These are phyloP conservation scores for Chaetodon trifascialis DNA, from an alignment of 2,113 vertebrate genomes.

Conservation along the genomic window DNA sequence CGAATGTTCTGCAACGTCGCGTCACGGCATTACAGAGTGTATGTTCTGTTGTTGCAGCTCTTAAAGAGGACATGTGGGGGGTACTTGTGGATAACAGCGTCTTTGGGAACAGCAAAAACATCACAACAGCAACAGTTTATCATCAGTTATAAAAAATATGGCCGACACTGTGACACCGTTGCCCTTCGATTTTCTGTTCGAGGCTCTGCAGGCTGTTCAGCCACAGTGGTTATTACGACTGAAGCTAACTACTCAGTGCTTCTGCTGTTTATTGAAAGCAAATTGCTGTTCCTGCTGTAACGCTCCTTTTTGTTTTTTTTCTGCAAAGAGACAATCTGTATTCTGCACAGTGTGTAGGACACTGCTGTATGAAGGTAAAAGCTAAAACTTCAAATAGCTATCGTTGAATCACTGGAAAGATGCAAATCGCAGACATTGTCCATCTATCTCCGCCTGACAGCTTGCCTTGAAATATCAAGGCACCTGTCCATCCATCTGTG, in stretches of 20 bases:
- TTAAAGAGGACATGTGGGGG: neutral
- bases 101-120: neutral
- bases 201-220: neutral
- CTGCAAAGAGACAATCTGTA: neutral
- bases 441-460: neutral
- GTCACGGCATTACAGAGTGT: neutral
- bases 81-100: neutral
- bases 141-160: neutral
- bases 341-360: neutral
- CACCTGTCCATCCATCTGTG: neutral
- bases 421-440: neutral
- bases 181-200: neutral
- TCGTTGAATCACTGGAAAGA: neutral
- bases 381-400: neutral
- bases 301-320: neutral
- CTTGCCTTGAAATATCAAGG: neutral
- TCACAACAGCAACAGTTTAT: neutral
- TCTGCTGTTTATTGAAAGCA: constrained; percentile 21
- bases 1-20: neutral
- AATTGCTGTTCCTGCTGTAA: neutral
- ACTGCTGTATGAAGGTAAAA: neutral
- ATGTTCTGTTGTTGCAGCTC: neutral
- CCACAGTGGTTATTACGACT: neutral
- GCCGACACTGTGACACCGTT: neutral
- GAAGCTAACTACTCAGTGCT: neutral